Percentiles rank a stretch among this genome's conserved stretches.
Evolutionary conservation across 2,888 invertebrate genomes (phyloP).

Genomic region (Drosophila nr. perissopoda): DNA sequence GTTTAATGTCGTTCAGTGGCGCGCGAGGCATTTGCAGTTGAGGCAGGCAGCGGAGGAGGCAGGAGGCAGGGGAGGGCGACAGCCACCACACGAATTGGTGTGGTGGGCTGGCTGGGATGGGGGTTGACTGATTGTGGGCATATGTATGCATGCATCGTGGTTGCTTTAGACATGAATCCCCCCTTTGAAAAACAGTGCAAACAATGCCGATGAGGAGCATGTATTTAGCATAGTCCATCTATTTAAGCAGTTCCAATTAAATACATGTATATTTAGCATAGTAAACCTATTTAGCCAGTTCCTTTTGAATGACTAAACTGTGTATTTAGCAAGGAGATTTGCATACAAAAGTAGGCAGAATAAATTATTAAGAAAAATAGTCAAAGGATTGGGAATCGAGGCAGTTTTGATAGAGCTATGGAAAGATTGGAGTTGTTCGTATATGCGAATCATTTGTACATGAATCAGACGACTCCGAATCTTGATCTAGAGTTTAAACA

Average conservation of each 20-base stretch:
- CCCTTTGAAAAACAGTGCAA: constrained; percentile 2
- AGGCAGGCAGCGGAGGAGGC: constrained; percentile 51
- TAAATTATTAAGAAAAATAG: background rate
- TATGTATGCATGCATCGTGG: constrained; percentile 14
- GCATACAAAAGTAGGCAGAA: background rate
- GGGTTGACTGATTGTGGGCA: constrained; percentile 28
- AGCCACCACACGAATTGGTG: constrained; percentile 7
- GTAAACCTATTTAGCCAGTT: background rate
- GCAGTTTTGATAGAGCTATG: background rate
- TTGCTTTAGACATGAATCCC: constrained; percentile 14
- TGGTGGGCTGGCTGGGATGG: background rate
- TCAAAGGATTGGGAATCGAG: background rate
- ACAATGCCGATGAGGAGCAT: constrained; percentile 5
- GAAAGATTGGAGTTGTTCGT: background rate
- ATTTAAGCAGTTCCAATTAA: constrained; percentile 12
- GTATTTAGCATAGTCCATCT: constrained; percentile 22
- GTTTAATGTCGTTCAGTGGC: constrained; percentile 80
- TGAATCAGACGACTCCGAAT: background rate
- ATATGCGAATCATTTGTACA: too few species aligned
- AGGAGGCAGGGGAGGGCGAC: background rate
- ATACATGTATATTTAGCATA: background rate
- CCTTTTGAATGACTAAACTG: constrained; percentile 1
- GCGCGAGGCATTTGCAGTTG: constrained; percentile 72
- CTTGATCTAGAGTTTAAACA: background rate
- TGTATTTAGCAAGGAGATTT: background rate